Evolutionary conservation across 2,888 invertebrate genomes (phyloP).

Genomic region (Drepanosiphum platanoidis): DNA sequence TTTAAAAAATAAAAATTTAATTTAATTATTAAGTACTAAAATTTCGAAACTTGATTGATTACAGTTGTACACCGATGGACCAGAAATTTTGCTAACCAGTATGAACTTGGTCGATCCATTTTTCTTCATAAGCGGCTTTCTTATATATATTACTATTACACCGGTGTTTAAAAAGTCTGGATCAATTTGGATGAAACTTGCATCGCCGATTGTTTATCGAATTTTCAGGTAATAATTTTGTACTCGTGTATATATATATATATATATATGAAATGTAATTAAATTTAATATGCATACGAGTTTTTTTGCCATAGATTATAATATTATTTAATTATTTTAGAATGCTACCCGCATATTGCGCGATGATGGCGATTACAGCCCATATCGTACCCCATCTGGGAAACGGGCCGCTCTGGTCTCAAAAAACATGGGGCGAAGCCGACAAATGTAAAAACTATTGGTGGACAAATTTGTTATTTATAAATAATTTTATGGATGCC

Average conservation of each 20-base stretch:
- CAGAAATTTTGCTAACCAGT: conserved; percentile 28
- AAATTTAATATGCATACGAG: no score
- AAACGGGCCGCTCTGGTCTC: conserved; percentile 64
- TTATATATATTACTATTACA: neutral
- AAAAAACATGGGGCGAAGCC: conserved; percentile 63
- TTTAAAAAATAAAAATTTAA: no score
- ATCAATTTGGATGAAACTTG: conserved; percentile 16
- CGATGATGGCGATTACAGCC: conserved; percentile 37
- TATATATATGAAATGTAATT: no score
- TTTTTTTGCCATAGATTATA: no score
- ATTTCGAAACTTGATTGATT: no score
- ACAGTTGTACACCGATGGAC: neutral
- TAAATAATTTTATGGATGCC: conserved; percentile 64
- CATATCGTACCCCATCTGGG: conserved; percentile 60
- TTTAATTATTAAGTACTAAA: no score
- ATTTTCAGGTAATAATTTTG: conserved; percentile 38
- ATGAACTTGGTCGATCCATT: conserved; percentile 51
- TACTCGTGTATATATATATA: no score
- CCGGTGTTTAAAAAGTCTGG: conserved; percentile 8
- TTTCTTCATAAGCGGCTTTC: conserved; percentile 35
- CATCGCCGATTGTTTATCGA: conserved; percentile 5
- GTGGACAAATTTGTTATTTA: conserved; percentile 64
- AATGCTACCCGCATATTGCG: conserved; percentile 61
- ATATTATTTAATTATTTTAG: conserved; percentile 16
- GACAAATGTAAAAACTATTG: conserved; percentile 64